Conservation (phyloP, 2,797 vertebrate genomes). For the Dromococcyx pavoninus region DNA sequence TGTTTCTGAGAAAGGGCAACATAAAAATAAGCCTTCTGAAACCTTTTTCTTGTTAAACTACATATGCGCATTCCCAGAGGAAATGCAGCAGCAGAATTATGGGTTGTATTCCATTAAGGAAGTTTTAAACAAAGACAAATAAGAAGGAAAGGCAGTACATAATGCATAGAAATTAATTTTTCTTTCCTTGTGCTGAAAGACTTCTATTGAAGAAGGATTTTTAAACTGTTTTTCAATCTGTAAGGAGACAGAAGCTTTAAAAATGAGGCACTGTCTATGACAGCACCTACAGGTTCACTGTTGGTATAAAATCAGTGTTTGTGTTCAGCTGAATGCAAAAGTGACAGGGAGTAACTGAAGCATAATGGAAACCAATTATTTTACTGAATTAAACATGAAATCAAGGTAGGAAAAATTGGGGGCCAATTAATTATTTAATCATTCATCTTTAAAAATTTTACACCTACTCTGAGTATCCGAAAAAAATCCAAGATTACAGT, state of each 20-base stretch:
- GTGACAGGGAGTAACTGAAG: background rate
- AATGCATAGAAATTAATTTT: background rate
- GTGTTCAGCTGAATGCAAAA: conserved; percentile 5
- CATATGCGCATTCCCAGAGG: background rate
- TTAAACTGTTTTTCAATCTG: background rate
- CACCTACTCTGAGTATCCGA: background rate
- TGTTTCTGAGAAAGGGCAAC: background rate
- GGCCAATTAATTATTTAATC: background rate
- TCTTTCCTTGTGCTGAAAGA: background rate
- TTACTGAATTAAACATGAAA: conserved; percentile 12
- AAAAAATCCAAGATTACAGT: background rate
- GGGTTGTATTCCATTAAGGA: background rate
- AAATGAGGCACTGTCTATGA: background rate
- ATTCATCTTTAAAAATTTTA: background rate
- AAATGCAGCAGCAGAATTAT: background rate
- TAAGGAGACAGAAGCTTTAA: background rate
- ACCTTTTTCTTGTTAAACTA: background rate
- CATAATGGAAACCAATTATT: background rate
- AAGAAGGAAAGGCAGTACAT: background rate
- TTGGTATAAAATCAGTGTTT: background rate
- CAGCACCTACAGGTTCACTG: background rate
- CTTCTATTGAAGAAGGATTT: background rate
- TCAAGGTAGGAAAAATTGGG: background rate
- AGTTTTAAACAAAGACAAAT: background rate
- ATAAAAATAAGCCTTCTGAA: background rate